Evolutionary conservation across 2,888 invertebrate species (phyloP), one percentile per base, ranked within the genome.

Genomic region (Thera britannica): DNA sequence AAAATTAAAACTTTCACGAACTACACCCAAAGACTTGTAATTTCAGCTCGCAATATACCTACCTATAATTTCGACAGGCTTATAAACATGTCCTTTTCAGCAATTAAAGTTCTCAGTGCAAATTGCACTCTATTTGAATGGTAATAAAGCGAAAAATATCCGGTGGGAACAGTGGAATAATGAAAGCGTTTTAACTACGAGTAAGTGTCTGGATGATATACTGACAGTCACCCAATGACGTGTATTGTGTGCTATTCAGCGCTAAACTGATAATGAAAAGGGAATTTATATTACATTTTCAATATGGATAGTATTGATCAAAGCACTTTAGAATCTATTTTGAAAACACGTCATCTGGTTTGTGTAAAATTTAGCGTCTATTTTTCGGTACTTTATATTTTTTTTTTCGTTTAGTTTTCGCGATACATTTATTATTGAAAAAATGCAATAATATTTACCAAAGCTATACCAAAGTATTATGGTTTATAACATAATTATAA

Each of bases 131-230:
- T 63, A 38, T 58, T 35, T 44, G n/a, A 58, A 58, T 58, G 5
- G 58, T 11, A 12, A 12, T 58, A 54, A 44, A 46, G 63, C 23
- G 41, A 44, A 51, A 58, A 63, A 49, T 63, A 41, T n/a, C 34
- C 12, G 2, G 62, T 51, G 23, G 3, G 57, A 46, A n/a, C 54
- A 52, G 58, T 64, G 64, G 79, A 83, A 83, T 83, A 83, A 63
- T 63, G 49, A 63, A 63, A 58, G 58, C 64, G 44, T 51, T 23
- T 23, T 57, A 82, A 80, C 79, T 79, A 84, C 83, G 81, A 83
- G 81, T 82, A 23, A 74, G 80, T 80, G 86, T 83, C 84, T 80
- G 64, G 74, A 80, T 85, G 83, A 85, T 83, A 80, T 81, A 84
- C 83, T 84, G 83, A 82, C 81, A 79, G 79, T 77, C 75, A 77